phyloP scores from a whole-genome alignment of 2,888 invertebrate species.

The Leptopilina syphax region DNA sequence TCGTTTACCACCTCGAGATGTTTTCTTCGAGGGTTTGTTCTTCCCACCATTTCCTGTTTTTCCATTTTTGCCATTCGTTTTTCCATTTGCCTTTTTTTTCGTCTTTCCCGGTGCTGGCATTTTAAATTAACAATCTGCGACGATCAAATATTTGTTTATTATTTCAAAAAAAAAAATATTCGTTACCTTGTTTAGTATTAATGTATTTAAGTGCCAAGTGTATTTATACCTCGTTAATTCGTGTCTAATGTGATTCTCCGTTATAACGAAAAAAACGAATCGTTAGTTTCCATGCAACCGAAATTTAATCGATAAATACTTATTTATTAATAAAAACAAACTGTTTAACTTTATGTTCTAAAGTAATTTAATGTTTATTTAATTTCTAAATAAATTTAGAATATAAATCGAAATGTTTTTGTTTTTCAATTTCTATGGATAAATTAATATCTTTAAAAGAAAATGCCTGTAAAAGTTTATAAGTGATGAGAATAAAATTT shows the following conservation, averaged over 20 bases:
- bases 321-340: not conserved
- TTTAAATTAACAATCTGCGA: slow-evolving; percentile 43
- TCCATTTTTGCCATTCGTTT: slow-evolving; percentile 67
- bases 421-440: too few relatives aligned
- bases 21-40: slow-evolving; percentile 78
- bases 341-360: not conserved
- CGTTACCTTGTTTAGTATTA: too few relatives aligned
- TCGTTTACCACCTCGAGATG: slow-evolving; percentile 77
- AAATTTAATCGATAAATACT: slow-evolving; percentile 14
- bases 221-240: too few relatives aligned
- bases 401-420: not conserved
- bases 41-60: slow-evolving; percentile 77
- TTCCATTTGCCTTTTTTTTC: slow-evolving; percentile 54
- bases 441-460: too few relatives aligned
- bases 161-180: not conserved
- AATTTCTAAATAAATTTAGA: not conserved
- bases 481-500: too few relatives aligned
- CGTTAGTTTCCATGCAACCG: not conserved
- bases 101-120: slow-evolving; percentile 45
- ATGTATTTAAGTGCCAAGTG: too few relatives aligned
- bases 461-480: too few relatives aligned
- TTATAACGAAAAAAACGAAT: not conserved
- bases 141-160: not conserved
- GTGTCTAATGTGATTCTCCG: not conserved
- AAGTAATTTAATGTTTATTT: not conserved